Conservation (phyloP, 2,888 invertebrate genomes). For the Drosophila tanythrix region DNA sequence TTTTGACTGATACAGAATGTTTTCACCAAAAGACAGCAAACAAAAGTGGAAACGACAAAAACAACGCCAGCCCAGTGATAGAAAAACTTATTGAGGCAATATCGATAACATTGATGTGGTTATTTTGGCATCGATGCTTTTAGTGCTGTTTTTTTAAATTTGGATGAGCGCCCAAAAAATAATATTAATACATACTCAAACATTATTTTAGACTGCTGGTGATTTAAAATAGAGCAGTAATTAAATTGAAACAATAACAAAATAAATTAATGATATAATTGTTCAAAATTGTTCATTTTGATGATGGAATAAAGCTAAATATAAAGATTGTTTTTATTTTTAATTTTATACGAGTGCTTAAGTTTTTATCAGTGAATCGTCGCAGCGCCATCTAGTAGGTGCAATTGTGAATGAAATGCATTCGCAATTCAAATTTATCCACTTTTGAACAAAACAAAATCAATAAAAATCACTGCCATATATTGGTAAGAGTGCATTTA, state of each 20-base stretch:
- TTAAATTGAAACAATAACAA: background rate
- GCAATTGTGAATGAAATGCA: background rate
- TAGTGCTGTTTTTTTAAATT: background rate
- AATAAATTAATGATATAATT: background rate
- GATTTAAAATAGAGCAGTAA: background rate
- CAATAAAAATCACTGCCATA: conserved; percentile 62
- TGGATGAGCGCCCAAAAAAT: background rate
- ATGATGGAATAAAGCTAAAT: background rate
- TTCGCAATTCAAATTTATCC: conserved; percentile 28
- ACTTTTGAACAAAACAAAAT: conserved; percentile 17
- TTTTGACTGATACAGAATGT: background rate
- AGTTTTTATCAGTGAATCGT: background rate
- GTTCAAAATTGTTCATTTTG: background rate
- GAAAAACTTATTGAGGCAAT: background rate
- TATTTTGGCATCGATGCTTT: background rate
- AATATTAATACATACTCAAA: background rate
- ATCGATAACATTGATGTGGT: background rate
- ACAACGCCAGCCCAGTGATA: background rate
- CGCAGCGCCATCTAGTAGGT: background rate
- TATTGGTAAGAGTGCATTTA: conserved; percentile 67
- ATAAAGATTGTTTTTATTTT: background rate
- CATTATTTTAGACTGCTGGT: background rate
- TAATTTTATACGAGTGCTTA: background rate
- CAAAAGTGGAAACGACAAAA: background rate
- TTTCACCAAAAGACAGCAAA: background rate